Evolutionary conservation across 2,113 vertebrate species (phyloP).

Genomic region (Sula dactylatra): DNA sequence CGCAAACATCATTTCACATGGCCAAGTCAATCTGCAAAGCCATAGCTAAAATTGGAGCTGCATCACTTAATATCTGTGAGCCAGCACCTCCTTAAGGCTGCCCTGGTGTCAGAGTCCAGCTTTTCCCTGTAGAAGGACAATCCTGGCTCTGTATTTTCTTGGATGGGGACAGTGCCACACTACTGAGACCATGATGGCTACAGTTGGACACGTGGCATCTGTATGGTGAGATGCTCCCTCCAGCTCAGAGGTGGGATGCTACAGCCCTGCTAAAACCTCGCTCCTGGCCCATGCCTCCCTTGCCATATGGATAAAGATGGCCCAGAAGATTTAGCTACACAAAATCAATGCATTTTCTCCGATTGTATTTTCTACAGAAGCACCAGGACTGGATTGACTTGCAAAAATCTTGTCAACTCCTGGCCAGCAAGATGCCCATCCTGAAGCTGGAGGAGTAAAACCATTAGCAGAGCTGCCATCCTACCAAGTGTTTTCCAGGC

Average conservation of each 20-base stretch:
- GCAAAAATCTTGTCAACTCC: not conserved
- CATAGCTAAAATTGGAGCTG: not conserved
- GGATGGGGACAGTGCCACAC: accelerated
- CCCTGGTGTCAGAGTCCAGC: not conserved
- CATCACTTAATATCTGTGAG: not conserved
- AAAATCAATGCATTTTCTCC: not conserved
- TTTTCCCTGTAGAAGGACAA: not conserved
- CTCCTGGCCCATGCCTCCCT: not conserved
- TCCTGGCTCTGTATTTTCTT: not conserved
- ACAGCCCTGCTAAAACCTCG: not conserved
- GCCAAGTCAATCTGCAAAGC: not conserved
- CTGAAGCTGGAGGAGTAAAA: not conserved
- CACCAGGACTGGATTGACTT: not conserved
- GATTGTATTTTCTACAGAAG: not conserved
- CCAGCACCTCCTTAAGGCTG: not conserved
- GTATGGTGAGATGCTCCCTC: not conserved
- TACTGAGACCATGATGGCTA: not conserved
- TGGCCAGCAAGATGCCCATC: not conserved
- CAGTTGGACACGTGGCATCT: accelerated
- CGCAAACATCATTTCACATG: not conserved
- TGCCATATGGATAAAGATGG: not conserved
- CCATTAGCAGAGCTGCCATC: not conserved
- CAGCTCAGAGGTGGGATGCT: not conserved
- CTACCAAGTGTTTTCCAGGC: not conserved
- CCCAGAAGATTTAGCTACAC: not conserved